A percentile compares a stretch with the other conserved stretches of the same genome.
Evolutionary conservation across 1,140 invertebrate species (phyloP).

Genomic region (Temnothorax curvispinosus): DNA sequence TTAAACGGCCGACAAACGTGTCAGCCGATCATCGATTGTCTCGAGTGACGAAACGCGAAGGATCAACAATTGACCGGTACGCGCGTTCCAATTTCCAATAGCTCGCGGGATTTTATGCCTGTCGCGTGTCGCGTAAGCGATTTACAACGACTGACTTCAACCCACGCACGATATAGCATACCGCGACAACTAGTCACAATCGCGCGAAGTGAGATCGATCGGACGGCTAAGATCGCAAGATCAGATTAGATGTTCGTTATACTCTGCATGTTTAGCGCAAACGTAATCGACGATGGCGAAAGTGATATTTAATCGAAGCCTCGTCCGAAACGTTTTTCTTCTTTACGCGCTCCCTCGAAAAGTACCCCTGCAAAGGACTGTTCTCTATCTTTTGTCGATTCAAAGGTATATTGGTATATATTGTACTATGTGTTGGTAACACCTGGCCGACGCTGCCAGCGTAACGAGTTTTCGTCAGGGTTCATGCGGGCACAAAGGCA

Average conservation of each 20-base stretch:
- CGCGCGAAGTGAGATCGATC: constrained; percentile 18
- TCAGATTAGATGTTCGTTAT: constrained; percentile 21
- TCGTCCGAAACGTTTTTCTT: not conserved
- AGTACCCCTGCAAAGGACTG: not conserved
- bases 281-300: not conserved
- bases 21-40: not conserved
- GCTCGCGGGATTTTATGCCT: not conserved
- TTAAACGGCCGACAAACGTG: not conserved
- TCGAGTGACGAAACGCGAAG: not conserved
- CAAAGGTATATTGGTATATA: not conserved
- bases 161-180: not conserved
- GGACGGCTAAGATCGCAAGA: constrained; percentile 9
- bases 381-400: not conserved
- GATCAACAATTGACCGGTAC: not conserved
- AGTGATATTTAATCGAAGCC: not conserved
- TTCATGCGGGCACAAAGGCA: not conserved
- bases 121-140: not conserved
- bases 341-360: not conserved
- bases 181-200: constrained; percentile 29
- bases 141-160: not conserved
- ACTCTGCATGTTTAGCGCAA: not conserved
- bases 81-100: not conserved
- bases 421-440: not conserved
- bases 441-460: constrained; percentile 17
- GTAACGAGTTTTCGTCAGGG: constrained; percentile 4